Conservation (phyloP, 2,797 vertebrate genomes). For the Vireo griseus region DNA sequence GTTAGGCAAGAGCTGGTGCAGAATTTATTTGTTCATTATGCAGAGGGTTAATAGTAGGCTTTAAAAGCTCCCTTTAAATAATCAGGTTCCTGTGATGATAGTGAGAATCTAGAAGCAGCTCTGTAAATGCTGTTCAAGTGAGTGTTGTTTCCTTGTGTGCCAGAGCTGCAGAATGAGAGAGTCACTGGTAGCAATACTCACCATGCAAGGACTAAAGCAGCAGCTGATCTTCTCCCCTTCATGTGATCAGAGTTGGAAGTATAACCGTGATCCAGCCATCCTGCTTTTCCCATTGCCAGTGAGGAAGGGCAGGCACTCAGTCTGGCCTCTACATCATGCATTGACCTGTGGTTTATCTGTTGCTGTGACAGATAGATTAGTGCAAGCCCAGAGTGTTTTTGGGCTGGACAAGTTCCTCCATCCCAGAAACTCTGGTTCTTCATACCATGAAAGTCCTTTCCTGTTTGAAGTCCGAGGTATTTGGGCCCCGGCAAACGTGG, state of each 20-base stretch:
- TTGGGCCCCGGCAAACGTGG: neutral
- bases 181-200: rapidly evolving
- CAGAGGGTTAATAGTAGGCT: neutral
- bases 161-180: neutral
- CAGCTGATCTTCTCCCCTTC: neutral
- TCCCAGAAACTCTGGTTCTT: neutral
- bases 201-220: neutral
- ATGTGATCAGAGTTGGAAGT: neutral
- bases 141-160: neutral
- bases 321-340: neutral
- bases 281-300: neutral
- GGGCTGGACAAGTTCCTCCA: neutral
- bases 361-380: neutral
- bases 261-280: neutral
- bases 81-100: neutral
- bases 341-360: neutral
- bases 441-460: neutral
- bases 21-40: neutral
- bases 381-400: neutral
- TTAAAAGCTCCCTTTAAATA: neutral
- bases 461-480: neutral
- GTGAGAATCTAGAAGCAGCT: neutral
- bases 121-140: neutral
- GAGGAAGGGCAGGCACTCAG: neutral
- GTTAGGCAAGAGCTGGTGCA: neutral